Base-by-base conservation (phyloP, 2,888 invertebrate genomes). In the Steinernema scapterisci region DNA sequence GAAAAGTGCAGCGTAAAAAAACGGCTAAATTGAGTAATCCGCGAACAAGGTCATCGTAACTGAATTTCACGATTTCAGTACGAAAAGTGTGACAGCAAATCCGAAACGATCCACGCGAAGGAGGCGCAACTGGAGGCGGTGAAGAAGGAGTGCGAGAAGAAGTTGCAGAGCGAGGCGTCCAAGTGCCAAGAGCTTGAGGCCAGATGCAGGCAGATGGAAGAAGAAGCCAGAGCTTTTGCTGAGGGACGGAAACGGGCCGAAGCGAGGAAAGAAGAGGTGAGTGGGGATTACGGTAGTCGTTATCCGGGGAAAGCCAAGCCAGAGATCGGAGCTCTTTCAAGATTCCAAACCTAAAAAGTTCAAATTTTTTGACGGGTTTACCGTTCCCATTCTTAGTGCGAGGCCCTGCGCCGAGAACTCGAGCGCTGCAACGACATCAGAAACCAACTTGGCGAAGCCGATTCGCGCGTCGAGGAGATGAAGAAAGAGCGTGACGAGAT, bases 341-440 rank as follows among this genome's bases (percentile, higher is more conserved):
- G n/a, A n/a, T n/a, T n/a, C n/a, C n/a, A n/a, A n/a, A n/a, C n/a
- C n/a, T n/a, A n/a, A n/a, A n/a, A n/a, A n/a, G n/a, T n/a, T n/a
- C n/a, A n/a, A n/a, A n/a, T n/a, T 7, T 44, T 44, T 44, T 44
- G n/a, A n/a, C n/a, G n/a, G n/a, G n/a, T n/a, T n/a, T n/a, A n/a
- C n/a, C n/a, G n/a, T n/a, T n/a, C n/a, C n/a, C n/a, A 3, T 48
- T 11, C 27, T 63, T 27, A 63, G 63, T 25, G 63, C 63, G 63
- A 63, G 9, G 63, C 63, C 16, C 38, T 63, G 25, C 63, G 63
- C 31, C 63, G 63, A 63, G 63, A 63, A 25, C 63, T 63, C 25
- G 63, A 63, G 38, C 63, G 63, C 16, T 63, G 63, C 63, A 63
- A 63, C 38, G 63, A 63, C 63, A 63, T 63, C 63, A 27, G 63